phyloP scores from a whole-genome alignment of 2,888 invertebrate species.

The Oxytorus armatus region DNA sequence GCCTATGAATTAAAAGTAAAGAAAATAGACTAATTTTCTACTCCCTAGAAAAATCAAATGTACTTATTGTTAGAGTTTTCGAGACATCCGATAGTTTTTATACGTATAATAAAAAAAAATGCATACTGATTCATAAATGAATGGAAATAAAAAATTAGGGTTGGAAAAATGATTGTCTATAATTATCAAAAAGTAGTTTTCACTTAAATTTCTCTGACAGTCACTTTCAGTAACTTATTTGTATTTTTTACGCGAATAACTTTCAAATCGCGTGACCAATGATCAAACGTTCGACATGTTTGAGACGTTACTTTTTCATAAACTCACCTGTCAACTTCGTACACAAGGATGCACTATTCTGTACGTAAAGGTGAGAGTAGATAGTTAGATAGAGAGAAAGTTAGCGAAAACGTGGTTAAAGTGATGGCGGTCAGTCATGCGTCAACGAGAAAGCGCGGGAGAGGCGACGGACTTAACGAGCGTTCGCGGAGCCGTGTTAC shows the following conservation, averaged over 20 bases:
- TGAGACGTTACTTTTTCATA: neutral
- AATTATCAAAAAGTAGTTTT: neutral
- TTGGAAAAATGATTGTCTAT: neutral
- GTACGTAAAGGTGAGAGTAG: neutral
- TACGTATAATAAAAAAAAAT: too few species aligned
- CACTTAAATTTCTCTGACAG: too few species aligned
- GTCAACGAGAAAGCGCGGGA: constrained; percentile 34
- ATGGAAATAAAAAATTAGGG: too few species aligned
- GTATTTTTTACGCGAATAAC: neutral
- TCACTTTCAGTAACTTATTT: neutral
- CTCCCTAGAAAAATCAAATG: too few species aligned
- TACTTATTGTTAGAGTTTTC: too few species aligned
- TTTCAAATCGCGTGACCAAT: neutral
- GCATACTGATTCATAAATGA: too few species aligned
- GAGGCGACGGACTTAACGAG: constrained; percentile 27
- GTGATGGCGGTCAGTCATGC: constrained; percentile 25
- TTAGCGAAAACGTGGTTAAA: neutral
- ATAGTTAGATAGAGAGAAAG: neutral
- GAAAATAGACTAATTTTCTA: too few species aligned
- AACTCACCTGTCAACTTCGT: neutral
- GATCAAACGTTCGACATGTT: neutral
- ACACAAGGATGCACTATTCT: neutral
- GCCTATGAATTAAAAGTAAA: too few species aligned
- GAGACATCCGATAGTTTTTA: too few species aligned
- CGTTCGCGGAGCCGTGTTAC: constrained; percentile 36